phyloP scores from a whole-genome alignment of 2,797 vertebrate genomes.

The Darevskia nairensis region DNA sequence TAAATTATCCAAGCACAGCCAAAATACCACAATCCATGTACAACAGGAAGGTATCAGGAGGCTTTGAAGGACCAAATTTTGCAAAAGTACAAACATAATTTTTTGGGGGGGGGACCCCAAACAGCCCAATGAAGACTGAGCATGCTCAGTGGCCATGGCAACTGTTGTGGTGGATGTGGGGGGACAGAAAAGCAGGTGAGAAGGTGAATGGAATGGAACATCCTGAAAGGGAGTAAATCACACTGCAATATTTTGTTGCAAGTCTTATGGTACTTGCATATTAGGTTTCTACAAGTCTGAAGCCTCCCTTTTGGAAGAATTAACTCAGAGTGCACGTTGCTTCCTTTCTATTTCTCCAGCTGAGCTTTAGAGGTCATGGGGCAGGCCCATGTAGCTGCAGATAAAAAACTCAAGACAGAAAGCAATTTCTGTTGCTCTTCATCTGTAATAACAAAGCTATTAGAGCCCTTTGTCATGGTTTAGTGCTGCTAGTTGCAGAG shows the following conservation, averaged over 20 bases:
- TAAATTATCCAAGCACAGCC: background rate
- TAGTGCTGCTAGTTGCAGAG: background rate
- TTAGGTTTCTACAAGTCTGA: background rate
- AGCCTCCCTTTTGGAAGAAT: background rate
- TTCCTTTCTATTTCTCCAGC: background rate
- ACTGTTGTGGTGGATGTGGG: too few relatives aligned
- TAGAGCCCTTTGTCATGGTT: slow-evolving; percentile 10
- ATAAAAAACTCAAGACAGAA: background rate
- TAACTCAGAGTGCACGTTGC: background rate
- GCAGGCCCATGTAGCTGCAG: background rate
- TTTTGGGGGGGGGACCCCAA: background rate
- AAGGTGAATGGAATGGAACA: background rate
- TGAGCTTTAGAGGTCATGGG: background rate
- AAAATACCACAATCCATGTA: background rate
- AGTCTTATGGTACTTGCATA: background rate
- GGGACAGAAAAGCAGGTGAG: background rate
- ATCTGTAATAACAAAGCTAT: slow-evolving; percentile 3
- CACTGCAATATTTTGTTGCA: background rate
- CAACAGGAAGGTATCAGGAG: background rate
- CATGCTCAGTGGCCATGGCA: background rate
- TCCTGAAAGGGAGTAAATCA: background rate
- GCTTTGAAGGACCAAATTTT: background rate
- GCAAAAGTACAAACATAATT: background rate
- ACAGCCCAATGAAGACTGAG: background rate
- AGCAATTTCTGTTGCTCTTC: slow-evolving; percentile 15